Conservation (phyloP, 2,888 invertebrate species). For the Athalia rosae region DNA sequence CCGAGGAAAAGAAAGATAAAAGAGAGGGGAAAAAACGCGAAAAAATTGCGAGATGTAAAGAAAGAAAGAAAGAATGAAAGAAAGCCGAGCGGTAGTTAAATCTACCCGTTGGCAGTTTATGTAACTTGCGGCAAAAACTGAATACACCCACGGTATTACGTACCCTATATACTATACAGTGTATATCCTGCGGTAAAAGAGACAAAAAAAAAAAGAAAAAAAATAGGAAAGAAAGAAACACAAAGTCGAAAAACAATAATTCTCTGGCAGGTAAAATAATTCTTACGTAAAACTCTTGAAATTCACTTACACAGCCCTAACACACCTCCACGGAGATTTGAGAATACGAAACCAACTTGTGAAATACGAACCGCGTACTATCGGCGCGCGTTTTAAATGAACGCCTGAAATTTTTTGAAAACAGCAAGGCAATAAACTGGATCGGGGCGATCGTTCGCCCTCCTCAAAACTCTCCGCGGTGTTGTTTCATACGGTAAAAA, state of each 20-base stretch:
- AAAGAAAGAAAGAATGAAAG: neutral
- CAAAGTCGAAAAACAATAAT: conserved; percentile 26
- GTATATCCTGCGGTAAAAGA: neutral
- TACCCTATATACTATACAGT: neutral
- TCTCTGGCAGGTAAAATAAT: conserved; percentile 24
- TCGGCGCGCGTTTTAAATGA: conserved; percentile 36
- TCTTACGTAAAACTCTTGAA: conserved; percentile 38
- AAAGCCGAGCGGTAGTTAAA: neutral
- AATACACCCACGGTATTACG: neutral
- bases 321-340: too few relatives aligned
- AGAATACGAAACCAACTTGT: neutral
- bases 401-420: conserved; percentile 6
- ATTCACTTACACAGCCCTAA: conserved; percentile 13
- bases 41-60: neutral
- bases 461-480: neutral
- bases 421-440: neutral
- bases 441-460: neutral
- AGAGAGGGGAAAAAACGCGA: neutral
- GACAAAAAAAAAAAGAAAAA: neutral
- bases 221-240: neutral
- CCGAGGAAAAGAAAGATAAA: too few relatives aligned
- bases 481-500: too few relatives aligned
- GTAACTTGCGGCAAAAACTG: neutral
- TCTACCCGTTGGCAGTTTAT: neutral
- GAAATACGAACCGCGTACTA: conserved; percentile 1